Evolutionary conservation across 23 tunicate species (phyloP).

Genomic region (Diplosoma virens): DNA sequence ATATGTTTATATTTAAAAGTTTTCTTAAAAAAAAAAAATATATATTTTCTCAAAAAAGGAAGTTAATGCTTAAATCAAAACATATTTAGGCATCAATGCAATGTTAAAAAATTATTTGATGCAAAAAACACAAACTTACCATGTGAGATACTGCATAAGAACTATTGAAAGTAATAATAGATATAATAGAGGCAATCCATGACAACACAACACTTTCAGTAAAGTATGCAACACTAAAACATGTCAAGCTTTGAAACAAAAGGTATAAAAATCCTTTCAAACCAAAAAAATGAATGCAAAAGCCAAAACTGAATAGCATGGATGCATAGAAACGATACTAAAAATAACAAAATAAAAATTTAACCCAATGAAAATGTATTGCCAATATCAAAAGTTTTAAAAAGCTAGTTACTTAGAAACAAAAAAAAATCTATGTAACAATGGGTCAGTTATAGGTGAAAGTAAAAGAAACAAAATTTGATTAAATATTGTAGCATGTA

Average conservation of each 20-base stretch:
- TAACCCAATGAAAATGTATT: too few species aligned
- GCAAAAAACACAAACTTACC: neutral
- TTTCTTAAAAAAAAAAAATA: neutral
- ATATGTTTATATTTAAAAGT: neutral
- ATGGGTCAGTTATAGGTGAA: too few species aligned
- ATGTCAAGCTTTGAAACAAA: conserved; percentile 4
- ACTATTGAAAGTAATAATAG: neutral
- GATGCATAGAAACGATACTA: conserved; percentile 38
- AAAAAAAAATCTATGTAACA: too few species aligned
- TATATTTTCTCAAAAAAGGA: too few species aligned
- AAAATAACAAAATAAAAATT: conserved; percentile 13
- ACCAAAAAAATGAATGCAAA: conserved; percentile 37
- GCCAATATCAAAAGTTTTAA: too few species aligned
- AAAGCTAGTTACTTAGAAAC: too few species aligned
- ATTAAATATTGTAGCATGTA: too few species aligned
- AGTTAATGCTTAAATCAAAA: too few species aligned
- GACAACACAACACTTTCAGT: conserved; percentile 21
- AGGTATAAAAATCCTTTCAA: conserved; percentile 6
- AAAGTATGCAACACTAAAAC: conserved; percentile 10
- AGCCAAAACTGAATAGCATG: neutral
- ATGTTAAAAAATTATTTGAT: neutral
- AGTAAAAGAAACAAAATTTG: too few species aligned
- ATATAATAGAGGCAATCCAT: neutral
- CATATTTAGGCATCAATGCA: neutral
- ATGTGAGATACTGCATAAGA: neutral